Evolutionary conservation across 2,113 vertebrate species (phyloP), one percentile per base, ranked within the genome.

Genomic region (Grammomys dolichurus): DNA sequence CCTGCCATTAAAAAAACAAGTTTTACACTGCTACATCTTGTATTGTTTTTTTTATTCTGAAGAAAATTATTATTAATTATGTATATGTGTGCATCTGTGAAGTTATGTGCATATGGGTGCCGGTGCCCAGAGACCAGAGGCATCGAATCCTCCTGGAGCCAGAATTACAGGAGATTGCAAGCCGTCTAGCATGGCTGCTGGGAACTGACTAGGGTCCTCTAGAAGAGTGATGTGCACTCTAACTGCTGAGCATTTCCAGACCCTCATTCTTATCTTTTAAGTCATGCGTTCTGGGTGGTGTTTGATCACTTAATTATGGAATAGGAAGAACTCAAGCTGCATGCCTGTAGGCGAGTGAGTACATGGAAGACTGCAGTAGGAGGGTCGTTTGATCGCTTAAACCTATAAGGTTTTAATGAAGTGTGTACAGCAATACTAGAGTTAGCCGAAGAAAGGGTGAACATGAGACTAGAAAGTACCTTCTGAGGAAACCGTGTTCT

Each of bases 1-100:
- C 97, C 98, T 98, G 97, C 96, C 99, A 99, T 99, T 99, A 99
- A 99, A 99, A 65, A 43, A 92, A 88, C 70, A 88, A 95, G 82
- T 70, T 98, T 97, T 98, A 97, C 90, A 87, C 85, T 98, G 96
- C 81, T 98, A 33, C 22, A 51, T 94, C 60, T 89, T 80, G 89
- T 93, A 89, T 97, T 96, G 97, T 84, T 98, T 98, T 97, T 98
- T 98, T 95, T 98, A 98, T 98, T 84, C 65, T 87, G 56, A 43
- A n/a, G 95, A 58, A 72, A 63, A 63, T 16, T 19, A 91, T 2
- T 94, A 93, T 63, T 43, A 63, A 28, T 58, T 12, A 2, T 63
- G 36, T 63, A 11, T 80, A 20, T 80, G 3, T 60, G 22, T 60
- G 9, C n/a, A 10, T 84, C n/a, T 86, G 17, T 86, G 63, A 28